Base-by-base conservation (phyloP, 2,113 vertebrate species). In the Stegostoma tigrinum region DNA sequence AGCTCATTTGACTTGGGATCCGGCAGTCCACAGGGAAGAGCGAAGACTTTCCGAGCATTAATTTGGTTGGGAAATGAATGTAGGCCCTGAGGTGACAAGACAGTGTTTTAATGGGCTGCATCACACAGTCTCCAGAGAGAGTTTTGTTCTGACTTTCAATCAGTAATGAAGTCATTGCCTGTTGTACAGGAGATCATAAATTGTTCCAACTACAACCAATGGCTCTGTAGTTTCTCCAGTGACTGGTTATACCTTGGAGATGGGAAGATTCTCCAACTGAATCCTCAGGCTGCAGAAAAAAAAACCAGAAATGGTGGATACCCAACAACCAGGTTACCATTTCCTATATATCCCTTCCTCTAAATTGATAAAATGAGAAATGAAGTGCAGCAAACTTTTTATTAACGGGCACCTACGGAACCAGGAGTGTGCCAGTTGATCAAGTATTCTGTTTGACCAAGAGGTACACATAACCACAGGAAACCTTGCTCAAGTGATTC, bases 61-160 rank as follows among this genome's bases (percentile, higher is more conserved):
- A 93, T 93, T 93, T 66, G 89, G 61, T 67, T 66, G 38, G 61
- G 89, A 93, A 38, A 23, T 38, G 61, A 93, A 93, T 38, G n/a
- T 61, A 93, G 89, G 55, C 89, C 61, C 89, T 19, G 86, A 93
- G 89, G 89, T 93, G 89, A 93, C 89, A 93, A 93, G 61, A 66
- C 34, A 93, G 64, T 66, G 61, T 67, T 93, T 93, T 93, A 93
- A 93, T 67, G 61, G 66, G n/a, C 89, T 38, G 89, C 89, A n/a
- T 90, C 52, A 24, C 87, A 38, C 89, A 93, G 89, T 38, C 89
- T 66, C 89, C 89, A 66, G 89, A 64, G 89, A 93, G 89, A 66
- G 89, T n/a, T 93, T 91, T 66, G 61, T 93, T 93, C 30, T 93
- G 61, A 64, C 38, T 64, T 93, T 93, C 61, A 93, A 93, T 93